Evolutionary conservation across 2,113 vertebrate species (phyloP).

Genomic region (Mustela lutreola): DNA sequence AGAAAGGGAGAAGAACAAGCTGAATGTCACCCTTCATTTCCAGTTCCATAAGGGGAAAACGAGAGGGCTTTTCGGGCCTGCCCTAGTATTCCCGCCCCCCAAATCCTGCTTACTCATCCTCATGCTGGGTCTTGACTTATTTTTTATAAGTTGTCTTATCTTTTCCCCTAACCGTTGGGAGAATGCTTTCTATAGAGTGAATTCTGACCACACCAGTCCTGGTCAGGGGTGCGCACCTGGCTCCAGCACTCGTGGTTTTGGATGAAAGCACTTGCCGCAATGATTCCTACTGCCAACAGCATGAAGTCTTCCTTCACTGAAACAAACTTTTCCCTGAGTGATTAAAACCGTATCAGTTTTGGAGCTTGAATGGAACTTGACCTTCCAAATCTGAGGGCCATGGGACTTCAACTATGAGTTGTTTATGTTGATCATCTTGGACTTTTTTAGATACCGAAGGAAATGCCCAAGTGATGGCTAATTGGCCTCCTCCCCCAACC

Average conservation of each 20-base stretch:
- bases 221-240: conserved; percentile 87
- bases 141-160: not conserved
- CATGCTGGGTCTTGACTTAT: not conserved
- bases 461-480: conserved; percentile 41
- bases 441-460: not conserved
- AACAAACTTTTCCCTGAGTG: conserved; percentile 92
- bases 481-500: not conserved
- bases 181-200: conserved; percentile 35
- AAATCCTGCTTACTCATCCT: not conserved
- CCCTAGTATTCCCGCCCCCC: not conserved
- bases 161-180: not conserved
- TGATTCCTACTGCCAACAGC: conserved; percentile 94
- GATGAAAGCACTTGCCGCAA: conserved; percentile 93
- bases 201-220: not conserved
- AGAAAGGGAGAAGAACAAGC: not conserved
- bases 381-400: not conserved
- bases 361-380: not conserved
- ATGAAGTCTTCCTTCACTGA: conserved; percentile 96
- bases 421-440: not conserved
- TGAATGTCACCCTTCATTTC: not conserved
- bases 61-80: not conserved
- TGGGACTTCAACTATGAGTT: conserved; percentile 49
- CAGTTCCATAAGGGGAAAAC: conserved; percentile 18
- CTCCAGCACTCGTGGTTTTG: conserved; percentile 87
- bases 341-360: conserved; percentile 64